These are phyloP conservation scores for Tetrao urogallus DNA, from an alignment of 2,113 vertebrate genomes.

Conservation along the genomic window DNA sequence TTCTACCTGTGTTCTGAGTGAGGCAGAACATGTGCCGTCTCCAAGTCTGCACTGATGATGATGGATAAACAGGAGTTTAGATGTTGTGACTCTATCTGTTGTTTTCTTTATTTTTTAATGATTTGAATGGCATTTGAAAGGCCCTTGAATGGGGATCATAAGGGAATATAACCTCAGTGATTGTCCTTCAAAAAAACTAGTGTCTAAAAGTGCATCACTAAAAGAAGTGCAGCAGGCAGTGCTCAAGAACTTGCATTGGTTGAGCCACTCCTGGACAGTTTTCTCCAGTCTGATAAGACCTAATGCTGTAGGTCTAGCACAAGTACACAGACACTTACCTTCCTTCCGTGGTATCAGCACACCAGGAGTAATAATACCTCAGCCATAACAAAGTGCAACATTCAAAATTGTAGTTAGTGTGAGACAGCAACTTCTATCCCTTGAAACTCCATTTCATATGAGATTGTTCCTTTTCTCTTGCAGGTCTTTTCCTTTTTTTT, in stretches of 20 bases:
- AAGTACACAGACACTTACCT: rapidly evolving
- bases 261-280: background rate
- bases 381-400: background rate
- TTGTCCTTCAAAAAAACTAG: background rate
- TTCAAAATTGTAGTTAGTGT: background rate
- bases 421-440: background rate
- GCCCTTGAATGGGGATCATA: background rate
- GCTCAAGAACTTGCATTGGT: rapidly evolving
- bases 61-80: background rate
- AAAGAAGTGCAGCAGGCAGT: background rate
- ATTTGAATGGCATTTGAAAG: background rate
- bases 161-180: background rate
- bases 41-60: rapidly evolving
- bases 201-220: background rate
- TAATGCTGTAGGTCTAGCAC: background rate
- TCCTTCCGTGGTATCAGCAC: background rate
- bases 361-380: background rate
- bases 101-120: background rate
- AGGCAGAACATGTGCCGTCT: background rate
- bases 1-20: background rate
- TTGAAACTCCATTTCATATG: background rate
- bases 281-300: background rate
- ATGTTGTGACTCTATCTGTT: background rate
- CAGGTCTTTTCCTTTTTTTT: background rate
- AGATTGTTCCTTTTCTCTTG: background rate